Conservation (phyloP, 2,888 invertebrate genomes). For the Tipula vernalis region DNA sequence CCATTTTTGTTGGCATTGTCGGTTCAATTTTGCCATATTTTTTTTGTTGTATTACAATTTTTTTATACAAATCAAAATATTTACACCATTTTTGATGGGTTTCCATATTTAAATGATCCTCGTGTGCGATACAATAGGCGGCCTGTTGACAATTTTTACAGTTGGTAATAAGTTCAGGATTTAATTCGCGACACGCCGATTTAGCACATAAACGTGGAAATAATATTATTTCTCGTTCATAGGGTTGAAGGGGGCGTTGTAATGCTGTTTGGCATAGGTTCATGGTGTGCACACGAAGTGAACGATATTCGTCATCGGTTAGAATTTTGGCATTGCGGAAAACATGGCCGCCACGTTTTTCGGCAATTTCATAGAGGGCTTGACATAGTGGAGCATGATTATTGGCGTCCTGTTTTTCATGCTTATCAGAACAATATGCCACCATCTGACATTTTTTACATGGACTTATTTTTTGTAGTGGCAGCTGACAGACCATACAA, state of each 20-base stretch:
- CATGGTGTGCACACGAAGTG: slow-evolving; percentile 48
- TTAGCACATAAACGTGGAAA: slow-evolving; percentile 51
- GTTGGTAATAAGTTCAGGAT: slow-evolving; percentile 36
- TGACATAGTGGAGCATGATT: slow-evolving; percentile 48
- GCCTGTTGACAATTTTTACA: slow-evolving; percentile 49
- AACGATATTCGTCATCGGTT: slow-evolving; percentile 46
- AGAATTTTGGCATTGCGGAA: slow-evolving; percentile 39
- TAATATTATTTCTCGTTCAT: slow-evolving; percentile 55
- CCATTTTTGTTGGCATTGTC: slow-evolving; percentile 40
- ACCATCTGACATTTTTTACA: slow-evolving; percentile 46
- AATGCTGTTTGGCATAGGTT: slow-evolving; percentile 45
- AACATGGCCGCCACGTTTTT: slow-evolving; percentile 42
- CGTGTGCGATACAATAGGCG: slow-evolving; percentile 41
- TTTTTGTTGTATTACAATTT: slow-evolving; percentile 45
- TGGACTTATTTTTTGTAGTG: slow-evolving; percentile 18
- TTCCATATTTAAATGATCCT: slow-evolving; percentile 37
- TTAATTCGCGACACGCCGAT: slow-evolving; percentile 43
- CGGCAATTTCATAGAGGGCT: slow-evolving; percentile 43
- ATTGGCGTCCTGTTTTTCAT: slow-evolving; percentile 44
- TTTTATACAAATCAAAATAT: slow-evolving; percentile 46
- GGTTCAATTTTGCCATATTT: slow-evolving; percentile 45
- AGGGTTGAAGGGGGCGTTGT: slow-evolving; percentile 44
- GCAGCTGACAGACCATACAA: slow-evolving; percentile 34
- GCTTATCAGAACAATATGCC: slow-evolving; percentile 49
- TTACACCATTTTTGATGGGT: slow-evolving; percentile 49